Evolutionary conservation across 2,113 vertebrate species (phyloP), one percentile per base, ranked within the genome.

Genomic region (Rhizomys pruinosus): DNA sequence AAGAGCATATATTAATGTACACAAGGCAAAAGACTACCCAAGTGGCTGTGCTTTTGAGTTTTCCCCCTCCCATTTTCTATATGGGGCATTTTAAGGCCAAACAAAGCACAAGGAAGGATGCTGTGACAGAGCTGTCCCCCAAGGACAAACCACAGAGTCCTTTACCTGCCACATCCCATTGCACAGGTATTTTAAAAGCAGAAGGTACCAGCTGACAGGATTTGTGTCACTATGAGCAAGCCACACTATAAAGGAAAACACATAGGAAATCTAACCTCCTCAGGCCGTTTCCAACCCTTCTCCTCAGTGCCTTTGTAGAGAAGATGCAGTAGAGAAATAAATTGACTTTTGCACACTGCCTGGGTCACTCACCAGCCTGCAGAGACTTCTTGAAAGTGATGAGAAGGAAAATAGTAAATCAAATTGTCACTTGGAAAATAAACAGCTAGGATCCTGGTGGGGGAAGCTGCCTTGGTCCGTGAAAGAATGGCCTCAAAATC

Each of bases 371-470:
- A 89, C 87, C 94, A 93, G 89, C 80, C 23, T 59, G 82, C 87
- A 94, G 84, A 89, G 96, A 80, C 92, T 92, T 95, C 88, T 92
- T 94, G 87, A 93, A 94, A 97, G 87, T 86, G 90, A 95, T 90
- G 88, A 77, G 94, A 95, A 97, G 71, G 89, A 94, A 95, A 97
- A 97, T 32, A 92, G 94, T 93, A 96, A 97, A 66, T 86, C 96
- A 95, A 97, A 86, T 96, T 93, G 84, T 87, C 97, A 97, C 88
- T 96, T 87, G 87, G 85, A 97, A 97, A 96, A 95, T 93, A 97
- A 98, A 95, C 89, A 96, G 96, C 47, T 79, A 93, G 27, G 59
- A 95, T 84, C 82, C 92, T 90, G 90, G 91, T 0, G 84, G 95
- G 94, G 66, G 88, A 94, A 90, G 84, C 84, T 96, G 94, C 93